Base-by-base conservation (phyloP, 2,797 vertebrate genomes). In the Aotus griseimembra region DNA sequence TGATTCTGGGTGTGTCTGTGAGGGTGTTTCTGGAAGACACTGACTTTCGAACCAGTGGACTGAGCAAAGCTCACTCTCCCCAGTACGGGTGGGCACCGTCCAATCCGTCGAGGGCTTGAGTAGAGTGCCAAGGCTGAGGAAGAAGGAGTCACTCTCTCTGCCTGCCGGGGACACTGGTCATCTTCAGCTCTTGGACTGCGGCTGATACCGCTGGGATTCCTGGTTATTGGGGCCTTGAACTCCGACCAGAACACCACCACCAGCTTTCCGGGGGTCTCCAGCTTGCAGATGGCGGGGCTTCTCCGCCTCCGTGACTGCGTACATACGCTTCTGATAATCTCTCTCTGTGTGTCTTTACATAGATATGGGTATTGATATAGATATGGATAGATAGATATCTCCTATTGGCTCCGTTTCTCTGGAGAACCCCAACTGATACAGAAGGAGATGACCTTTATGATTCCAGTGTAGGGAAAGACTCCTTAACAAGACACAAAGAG, bases 291-390 rank as follows among this genome's bases (percentile, higher is more conserved):
- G 24, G 26, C 36, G 39, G 17, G 14, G 12, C 67, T 57, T 26
- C 14, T 8, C 33, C 2, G 22, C 22, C 58, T 50, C 33, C 7
- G 0, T 15, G 11, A 7, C 9, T 4, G 14, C 7, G 14, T 41
- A 5, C 7, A 5, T 41, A 6, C 1, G 0, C 39, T 70, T 67
- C 44, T 48, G 22, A 28, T 36, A 10, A n/a, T 36, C 77, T 41
- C 26, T 41, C 57, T 44, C 7, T 14, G 5, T 11, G 46, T 36
- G 10, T 11, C 26, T 1, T 30, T 36, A 28, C 3, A 19, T 7
- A 28, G n/a, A 26, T 55, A 8, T 14, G 33, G 57, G 39, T 2
- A 13, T 15, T 67, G 61, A 67, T 67, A n/a, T 67, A n/a, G n/a
- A n/a, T n/a, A 67, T 67, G 61, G 61, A 9, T n/a, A 67, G 61